Conservation (phyloP, 2,888 invertebrate species). For the Willowsia nigromaculata region DNA sequence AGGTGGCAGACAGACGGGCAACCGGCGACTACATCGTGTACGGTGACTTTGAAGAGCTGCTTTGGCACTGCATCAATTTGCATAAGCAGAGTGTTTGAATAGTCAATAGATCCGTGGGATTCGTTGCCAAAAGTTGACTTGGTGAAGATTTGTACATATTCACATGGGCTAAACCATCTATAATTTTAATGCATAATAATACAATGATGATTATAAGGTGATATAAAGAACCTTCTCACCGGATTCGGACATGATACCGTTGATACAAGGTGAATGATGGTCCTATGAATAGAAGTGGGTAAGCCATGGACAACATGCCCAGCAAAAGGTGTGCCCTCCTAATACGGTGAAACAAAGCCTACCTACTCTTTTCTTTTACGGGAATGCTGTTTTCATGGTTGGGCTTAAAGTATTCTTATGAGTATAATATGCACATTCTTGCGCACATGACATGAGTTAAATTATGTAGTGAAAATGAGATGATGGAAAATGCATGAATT, state of each 20-base stretch:
- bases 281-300: slow-evolving; percentile 19
- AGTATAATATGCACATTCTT: neutral
- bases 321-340: slow-evolving; percentile 11
- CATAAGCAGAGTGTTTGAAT: slow-evolving; percentile 55
- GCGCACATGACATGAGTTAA: slow-evolving; percentile 1
- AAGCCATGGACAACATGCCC: slow-evolving; percentile 23
- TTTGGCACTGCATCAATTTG: slow-evolving; percentile 41
- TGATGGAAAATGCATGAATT: slow-evolving; percentile 37
- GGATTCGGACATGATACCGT: neutral
- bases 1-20: slow-evolving; percentile 60
- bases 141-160: neutral
- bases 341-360: neutral
- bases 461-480: slow-evolving; percentile 21
- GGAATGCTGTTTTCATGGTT: neutral
- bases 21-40: slow-evolving; percentile 32
- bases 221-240: neutral
- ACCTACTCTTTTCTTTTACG: neutral
- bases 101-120: slow-evolving; percentile 51
- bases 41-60: slow-evolving; percentile 38
- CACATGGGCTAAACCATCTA: neutral
- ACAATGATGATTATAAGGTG: slow-evolving; percentile 31
- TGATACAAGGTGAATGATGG: neutral
- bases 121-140: slow-evolving; percentile 54
- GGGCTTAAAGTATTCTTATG: neutral
- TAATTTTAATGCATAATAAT: too few species aligned